These are phyloP conservation scores for Chionomys nivalis DNA, from an alignment of 2,113 vertebrate genomes.

Conservation along the genomic window DNA sequence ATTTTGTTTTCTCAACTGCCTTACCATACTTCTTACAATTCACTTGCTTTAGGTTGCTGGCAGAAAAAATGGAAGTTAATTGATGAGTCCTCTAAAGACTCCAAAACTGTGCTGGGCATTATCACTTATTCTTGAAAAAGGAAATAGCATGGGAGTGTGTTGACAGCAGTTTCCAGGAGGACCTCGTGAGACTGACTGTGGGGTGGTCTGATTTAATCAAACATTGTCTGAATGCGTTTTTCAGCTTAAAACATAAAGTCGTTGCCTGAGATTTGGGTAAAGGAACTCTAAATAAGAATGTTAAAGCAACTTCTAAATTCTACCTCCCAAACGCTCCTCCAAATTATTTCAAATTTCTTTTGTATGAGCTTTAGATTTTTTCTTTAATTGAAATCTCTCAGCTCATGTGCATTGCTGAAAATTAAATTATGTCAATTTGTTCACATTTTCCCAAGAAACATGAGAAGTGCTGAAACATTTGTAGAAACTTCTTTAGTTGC, in stretches of 20 bases:
- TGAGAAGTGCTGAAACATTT: constrained; percentile 48
- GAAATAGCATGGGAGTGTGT: constrained; percentile 59
- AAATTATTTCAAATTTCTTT: background rate
- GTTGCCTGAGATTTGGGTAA: constrained; percentile 42
- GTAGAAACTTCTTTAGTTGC: background rate
- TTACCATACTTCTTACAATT: constrained; percentile 11
- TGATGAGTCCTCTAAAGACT: constrained; percentile 4
- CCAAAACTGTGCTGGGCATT: background rate
- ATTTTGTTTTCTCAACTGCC: background rate
- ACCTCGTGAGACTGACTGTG: constrained; percentile 56
- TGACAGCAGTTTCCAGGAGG: constrained; percentile 54
- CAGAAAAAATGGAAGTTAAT: constrained; percentile 40
- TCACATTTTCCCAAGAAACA: constrained; percentile 15
- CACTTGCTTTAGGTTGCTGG: background rate
- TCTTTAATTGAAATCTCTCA: constrained; percentile 47
- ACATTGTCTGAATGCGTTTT: constrained; percentile 69
- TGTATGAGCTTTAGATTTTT: constrained; percentile 6
- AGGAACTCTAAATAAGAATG: background rate
- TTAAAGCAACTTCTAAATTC: constrained; percentile 16
- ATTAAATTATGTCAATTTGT: background rate
- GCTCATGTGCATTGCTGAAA: background rate
- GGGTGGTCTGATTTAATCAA: constrained; percentile 67
- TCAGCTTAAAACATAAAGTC: constrained; percentile 63
- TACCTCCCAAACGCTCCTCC: constrained; percentile 5
- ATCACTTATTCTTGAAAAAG: constrained; percentile 2